phyloP scores from a whole-genome alignment of 2,888 invertebrate species.

The Lepeophtheirus nordmannii region DNA sequence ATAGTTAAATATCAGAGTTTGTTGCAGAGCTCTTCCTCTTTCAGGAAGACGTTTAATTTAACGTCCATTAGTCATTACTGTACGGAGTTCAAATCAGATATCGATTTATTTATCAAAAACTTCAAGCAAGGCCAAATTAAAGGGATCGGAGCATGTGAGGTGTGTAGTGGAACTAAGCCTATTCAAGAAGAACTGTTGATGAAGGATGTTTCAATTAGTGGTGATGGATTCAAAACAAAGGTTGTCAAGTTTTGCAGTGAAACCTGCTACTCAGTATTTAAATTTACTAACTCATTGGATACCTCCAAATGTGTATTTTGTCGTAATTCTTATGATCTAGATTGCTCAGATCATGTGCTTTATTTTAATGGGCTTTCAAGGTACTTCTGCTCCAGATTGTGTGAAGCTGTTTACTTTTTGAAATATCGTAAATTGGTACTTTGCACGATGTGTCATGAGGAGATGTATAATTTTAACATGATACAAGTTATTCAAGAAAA shows the following conservation, averaged over 20 bases:
- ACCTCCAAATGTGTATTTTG: slow-evolving; percentile 72
- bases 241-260: slow-evolving; percentile 58
- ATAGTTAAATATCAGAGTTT: slow-evolving; percentile 52
- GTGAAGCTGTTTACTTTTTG: slow-evolving; percentile 76
- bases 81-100: slow-evolving; percentile 76
- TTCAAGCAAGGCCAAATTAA: slow-evolving; percentile 33
- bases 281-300: slow-evolving; percentile 73
- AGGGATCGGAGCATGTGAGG: slow-evolving; percentile 47
- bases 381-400: slow-evolving; percentile 68
- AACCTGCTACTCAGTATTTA: slow-evolving; percentile 81
- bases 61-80: slow-evolving; percentile 78
- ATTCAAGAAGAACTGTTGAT: slow-evolving; percentile 62
- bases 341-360: slow-evolving; percentile 33
- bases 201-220: too few species aligned
- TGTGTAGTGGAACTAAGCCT: slow-evolving; percentile 57
- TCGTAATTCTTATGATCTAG: slow-evolving; percentile 61
- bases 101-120: slow-evolving; percentile 78
- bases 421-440: slow-evolving; percentile 71
- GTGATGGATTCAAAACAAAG: slow-evolving; percentile 29
- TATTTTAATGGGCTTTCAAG: slow-evolving; percentile 29
- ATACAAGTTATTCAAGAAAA: slow-evolving; percentile 50
- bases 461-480: slow-evolving; percentile 94
- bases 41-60: slow-evolving; percentile 55
- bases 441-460: slow-evolving; percentile 86
- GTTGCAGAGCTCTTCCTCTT: slow-evolving; percentile 43